phyloP scores from a whole-genome alignment of 2,113 vertebrate genomes.

The Nematolebias whitei region DNA sequence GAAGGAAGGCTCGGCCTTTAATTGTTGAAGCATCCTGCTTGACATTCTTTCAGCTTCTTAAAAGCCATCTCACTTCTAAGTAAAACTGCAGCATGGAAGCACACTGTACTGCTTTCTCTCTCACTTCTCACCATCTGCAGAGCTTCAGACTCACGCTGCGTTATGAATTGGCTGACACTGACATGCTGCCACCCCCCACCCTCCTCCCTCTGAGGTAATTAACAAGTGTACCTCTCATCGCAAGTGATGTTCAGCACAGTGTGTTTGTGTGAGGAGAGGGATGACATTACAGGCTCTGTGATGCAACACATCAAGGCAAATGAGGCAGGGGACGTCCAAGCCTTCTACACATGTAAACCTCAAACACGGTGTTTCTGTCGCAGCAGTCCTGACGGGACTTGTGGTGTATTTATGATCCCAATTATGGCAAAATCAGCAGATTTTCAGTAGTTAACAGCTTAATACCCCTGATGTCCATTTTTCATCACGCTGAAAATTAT shows the following conservation, averaged over 20 bases:
- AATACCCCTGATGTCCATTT: constrained; percentile 11
- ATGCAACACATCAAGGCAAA: constrained; percentile 35
- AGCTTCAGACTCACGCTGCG: constrained; percentile 25
- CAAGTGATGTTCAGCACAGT: constrained; percentile 18
- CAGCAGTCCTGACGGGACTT: constrained; percentile 26
- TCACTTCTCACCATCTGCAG: constrained; percentile 32
- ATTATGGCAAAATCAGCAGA: constrained; percentile 38
- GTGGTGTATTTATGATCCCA: constrained; percentile 37
- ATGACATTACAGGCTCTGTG: constrained; percentile 19
- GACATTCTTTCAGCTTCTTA: neutral
- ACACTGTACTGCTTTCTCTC: constrained; percentile 11
- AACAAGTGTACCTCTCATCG: constrained; percentile 45
- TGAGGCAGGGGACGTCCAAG: constrained; percentile 15
- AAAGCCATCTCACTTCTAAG: neutral
- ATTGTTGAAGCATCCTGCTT: neutral
- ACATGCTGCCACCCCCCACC: neutral
- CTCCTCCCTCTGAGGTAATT: constrained; percentile 38
- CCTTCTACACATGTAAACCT: constrained; percentile 32
- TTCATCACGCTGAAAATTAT: constrained; percentile 33
- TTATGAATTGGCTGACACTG: constrained; percentile 32
- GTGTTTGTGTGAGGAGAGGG: constrained; percentile 1
- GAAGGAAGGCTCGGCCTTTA: too few species aligned
- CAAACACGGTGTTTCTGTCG: constrained; percentile 1
- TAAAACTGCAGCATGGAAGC: constrained; percentile 2
- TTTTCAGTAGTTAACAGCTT: constrained; percentile 21